phyloP scores from a whole-genome alignment of 2,113 vertebrate genomes.

The Empidonax alnorum region DNA sequence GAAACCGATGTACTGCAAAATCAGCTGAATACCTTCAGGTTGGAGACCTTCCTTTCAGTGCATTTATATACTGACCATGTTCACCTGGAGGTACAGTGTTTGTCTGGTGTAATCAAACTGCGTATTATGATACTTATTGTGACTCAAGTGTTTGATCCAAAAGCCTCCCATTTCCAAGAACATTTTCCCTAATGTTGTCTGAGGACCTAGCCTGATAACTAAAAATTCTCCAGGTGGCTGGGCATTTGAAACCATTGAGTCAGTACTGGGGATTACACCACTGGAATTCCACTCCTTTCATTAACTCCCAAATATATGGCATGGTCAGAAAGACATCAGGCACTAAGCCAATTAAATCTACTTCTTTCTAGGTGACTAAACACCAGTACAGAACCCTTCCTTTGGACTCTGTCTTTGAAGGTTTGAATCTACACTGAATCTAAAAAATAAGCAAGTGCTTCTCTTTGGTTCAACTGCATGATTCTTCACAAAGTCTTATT shows the following conservation, averaged over 20 bases:
- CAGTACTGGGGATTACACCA: neutral
- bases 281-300: neutral
- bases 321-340: neutral
- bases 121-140: neutral
- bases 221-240: neutral
- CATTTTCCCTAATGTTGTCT: neutral
- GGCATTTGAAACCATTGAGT: neutral
- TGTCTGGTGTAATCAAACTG: neutral
- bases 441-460: neutral
- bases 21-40: neutral
- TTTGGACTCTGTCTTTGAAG: neutral
- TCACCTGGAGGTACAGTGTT: neutral
- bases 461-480: neutral
- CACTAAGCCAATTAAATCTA: neutral
- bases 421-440: neutral
- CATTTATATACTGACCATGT: neutral
- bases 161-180: neutral
- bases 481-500: neutral
- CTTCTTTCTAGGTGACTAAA: neutral
- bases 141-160: neutral
- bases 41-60: neutral
- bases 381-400: neutral
- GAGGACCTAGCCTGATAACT: neutral
- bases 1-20: neutral
- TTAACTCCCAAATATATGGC: neutral